Base-by-base conservation (phyloP, 2,797 vertebrate genomes). In the Chloroceryle inda region DNA sequence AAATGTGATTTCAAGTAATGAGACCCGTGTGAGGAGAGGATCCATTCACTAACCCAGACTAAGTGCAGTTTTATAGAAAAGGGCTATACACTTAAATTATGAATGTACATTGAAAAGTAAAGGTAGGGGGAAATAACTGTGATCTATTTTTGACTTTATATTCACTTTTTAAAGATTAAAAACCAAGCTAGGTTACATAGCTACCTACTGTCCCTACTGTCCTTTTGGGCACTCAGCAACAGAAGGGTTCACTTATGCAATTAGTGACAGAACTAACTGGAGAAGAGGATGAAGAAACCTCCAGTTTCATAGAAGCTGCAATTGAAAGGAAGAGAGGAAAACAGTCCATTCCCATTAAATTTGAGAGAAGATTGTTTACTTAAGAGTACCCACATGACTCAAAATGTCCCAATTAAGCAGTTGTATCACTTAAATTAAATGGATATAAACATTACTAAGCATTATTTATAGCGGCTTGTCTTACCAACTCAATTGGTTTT, bases 391-490 rank as follows among this genome's bases (percentile, higher is more conserved):
- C 67, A 26, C 0, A 2, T 49, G 31, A 55, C 69, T 63, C 22
- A 73, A 74, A 79, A 78, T 56, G 26, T 47, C 50, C 24, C 3
- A 1, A 49, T 78, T 76, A 88, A 78, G 66, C n/a, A 68, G 33
- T 13, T 1, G 0, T 33, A 59, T 47, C 31, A 52, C 64, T 88
- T 67, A 82, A 76, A 68, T 17, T 53, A 69, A 93, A 88, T n/a
- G 26, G 31, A 35, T 63, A 29, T 55, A 84, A 96, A 75, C 12
- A 75, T 77, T 85, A 62, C 17, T 22, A 72, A 38, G 6, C 2
- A 1, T 59, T 86, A 85, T 79, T 94, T 93, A 76, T 44, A 63
- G 26, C 24, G 67, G 31, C 31, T 79, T 85, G 33, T 80, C 82
- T 64, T 89, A 87, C 35, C 64, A 88, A n/a, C 35, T 49, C 52